Conservation (phyloP, 2,113 vertebrate species). For the Stigmatopora nigra region DNA sequence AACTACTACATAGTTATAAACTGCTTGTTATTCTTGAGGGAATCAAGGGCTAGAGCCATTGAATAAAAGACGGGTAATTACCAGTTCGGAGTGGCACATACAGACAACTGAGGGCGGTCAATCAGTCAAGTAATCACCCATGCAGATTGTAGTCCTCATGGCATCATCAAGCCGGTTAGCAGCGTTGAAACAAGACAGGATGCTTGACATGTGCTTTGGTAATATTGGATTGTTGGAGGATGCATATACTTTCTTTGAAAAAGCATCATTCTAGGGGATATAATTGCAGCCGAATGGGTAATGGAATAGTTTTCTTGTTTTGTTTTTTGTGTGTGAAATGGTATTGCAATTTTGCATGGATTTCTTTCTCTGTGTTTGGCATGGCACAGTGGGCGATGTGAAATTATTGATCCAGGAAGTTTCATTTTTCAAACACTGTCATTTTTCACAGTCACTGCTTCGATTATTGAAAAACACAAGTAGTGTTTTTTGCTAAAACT, state of each 20-base stretch:
- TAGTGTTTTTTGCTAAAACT: constrained; percentile 37
- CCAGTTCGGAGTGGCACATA: constrained; percentile 48
- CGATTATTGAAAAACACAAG: constrained; percentile 53
- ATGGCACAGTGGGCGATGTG: constrained; percentile 51
- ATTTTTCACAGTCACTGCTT: constrained; percentile 33
- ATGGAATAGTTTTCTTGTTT: constrained; percentile 27
- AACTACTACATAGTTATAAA: constrained; percentile 25
- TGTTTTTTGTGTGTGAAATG: constrained; percentile 23
- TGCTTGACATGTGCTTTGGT: constrained; percentile 36
- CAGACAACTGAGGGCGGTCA: constrained; percentile 65
- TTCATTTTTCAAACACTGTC: constrained; percentile 54
- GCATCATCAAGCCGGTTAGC: constrained; percentile 44
- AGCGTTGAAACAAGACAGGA: constrained; percentile 38
- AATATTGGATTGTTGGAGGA: not conserved
- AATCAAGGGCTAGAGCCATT: constrained; percentile 63
- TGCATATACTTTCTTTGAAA: constrained; percentile 25
- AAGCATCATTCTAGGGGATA: constrained; percentile 28
- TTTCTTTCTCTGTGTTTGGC: constrained; percentile 27
- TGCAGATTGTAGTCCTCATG: constrained; percentile 60
- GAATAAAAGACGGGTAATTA: constrained; percentile 81
- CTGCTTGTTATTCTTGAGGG: constrained; percentile 56
- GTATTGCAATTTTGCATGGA: constrained; percentile 37
- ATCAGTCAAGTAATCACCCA: constrained; percentile 73
- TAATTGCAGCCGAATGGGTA: constrained; percentile 27
- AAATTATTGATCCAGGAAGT: constrained; percentile 55